Evolutionary conservation across 2,888 invertebrate genomes (phyloP), one percentile per base, ranked within the genome.

Genomic region (Incurvaria masculella): DNA sequence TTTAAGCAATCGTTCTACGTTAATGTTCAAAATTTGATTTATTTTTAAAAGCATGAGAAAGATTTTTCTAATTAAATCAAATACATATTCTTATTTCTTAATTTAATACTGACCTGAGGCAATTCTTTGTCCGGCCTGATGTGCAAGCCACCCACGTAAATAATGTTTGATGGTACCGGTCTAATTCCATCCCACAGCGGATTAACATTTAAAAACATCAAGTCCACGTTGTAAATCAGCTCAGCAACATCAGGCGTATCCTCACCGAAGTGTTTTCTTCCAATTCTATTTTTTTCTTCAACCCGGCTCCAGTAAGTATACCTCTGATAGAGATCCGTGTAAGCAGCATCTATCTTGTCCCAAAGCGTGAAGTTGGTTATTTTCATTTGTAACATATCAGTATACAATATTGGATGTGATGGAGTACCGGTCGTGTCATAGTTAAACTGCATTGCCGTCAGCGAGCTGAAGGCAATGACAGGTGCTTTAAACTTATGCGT

Each of bases 401-500:
- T 8, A 33, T 33, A 33, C 11, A 33, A 14, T 14, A 33, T 4
- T 6, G 33, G 33, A 11, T 33, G 3, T 4, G 3, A 14, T 4
- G 33, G 33, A 33, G 33, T 33, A 14, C 33, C 33, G 11, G 14
- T 33, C 14, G 33, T n/a, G 33, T 33, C 33, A 11, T 33, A 33
- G 14, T 33, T 33, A n/a, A 33, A 33, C 14, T 33, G 33, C 14
- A 33, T 8, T 3, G 11, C 33, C 33, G 14, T 33, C 14, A 33
- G 33, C 8, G 33, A 33, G 33, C 33, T 33, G 8, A 33, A 33
- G 3, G 11, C 33, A 26, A 51, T 51, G 2, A 51, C 47, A 3
- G 51, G 49, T 10, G 49, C 51, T 10, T 51, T 38, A 17, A 45
- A 51, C 17, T 47, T 47, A 14, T 47, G 42, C 11, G 42, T 47